phyloP scores from a whole-genome alignment of 2,797 vertebrate species.

The Centropyge bicolor region DNA sequence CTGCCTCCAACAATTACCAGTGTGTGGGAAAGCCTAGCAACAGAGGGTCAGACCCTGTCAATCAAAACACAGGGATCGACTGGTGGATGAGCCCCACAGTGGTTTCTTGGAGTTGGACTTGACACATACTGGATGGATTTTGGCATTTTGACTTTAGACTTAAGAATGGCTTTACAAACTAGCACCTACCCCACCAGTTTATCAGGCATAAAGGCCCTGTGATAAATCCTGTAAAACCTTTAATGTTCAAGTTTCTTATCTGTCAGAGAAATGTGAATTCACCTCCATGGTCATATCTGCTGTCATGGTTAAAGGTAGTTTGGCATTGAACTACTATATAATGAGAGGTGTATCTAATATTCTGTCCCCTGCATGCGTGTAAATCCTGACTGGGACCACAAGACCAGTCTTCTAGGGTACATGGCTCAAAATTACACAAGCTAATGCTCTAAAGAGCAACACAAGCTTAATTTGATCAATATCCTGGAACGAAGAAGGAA shows the following conservation, averaged over 20 bases:
- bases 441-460: conserved; percentile 41
- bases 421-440: conserved; percentile 48
- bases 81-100: conserved; percentile 50
- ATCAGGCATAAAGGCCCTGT: background rate
- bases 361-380: background rate
- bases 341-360: background rate
- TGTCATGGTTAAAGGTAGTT: background rate
- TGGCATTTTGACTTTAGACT: conserved; percentile 2
- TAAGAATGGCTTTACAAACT: conserved; percentile 36
- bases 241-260: background rate
- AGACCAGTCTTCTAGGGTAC: conserved; percentile 29
- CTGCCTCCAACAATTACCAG: conserved; percentile 76
- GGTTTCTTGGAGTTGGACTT: conserved; percentile 53
- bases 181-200: background rate
- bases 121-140: conserved; percentile 51
- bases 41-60: conserved; percentile 80
- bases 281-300: background rate
- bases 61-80: conserved; percentile 70
- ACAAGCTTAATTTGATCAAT: conserved; percentile 65
- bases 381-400: conserved; percentile 25
- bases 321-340: background rate
- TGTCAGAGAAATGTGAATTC: background rate
- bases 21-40: conserved; percentile 81
- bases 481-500: conserved; percentile 40
- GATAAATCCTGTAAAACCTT: conserved; percentile 1